Evolutionary conservation across 2,888 invertebrate genomes (phyloP).

Genomic region (Exephanes ischioxanthus): DNA sequence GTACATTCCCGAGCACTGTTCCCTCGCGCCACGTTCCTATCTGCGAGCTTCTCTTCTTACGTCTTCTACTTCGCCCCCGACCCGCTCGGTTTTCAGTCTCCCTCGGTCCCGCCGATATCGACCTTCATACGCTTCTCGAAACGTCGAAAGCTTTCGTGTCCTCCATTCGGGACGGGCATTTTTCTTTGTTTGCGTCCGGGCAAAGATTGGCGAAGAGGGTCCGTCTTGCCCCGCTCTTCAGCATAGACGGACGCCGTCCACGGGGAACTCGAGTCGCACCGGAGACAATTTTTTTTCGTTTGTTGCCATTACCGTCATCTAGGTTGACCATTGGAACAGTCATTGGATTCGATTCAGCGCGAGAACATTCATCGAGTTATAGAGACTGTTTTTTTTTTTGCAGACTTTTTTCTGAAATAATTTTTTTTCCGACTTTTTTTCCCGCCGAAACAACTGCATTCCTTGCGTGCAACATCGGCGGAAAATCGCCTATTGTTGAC

Average conservation of each 20-base stretch:
- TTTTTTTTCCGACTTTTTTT: too few species aligned
- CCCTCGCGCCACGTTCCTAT: constrained; percentile 45
- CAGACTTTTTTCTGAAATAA: too few species aligned
- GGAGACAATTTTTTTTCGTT: background rate
- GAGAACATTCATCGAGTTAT: too few species aligned
- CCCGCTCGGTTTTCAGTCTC: background rate
- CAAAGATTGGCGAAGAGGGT: background rate
- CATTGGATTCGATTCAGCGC: too few species aligned
- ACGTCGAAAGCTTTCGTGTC: too few species aligned
- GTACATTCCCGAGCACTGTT: constrained; percentile 44
- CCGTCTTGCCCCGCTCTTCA: background rate
- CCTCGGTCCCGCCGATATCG: background rate
- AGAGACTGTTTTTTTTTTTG: too few species aligned
- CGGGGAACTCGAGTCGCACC: background rate
- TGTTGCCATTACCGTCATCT: background rate
- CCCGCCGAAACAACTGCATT: too few species aligned
- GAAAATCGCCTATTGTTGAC: too few species aligned
- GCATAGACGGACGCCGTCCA: background rate
- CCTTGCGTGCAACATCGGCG: too few species aligned
- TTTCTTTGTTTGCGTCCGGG: too few species aligned
- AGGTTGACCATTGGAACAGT: too few species aligned
- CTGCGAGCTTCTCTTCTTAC: constrained; percentile 36
- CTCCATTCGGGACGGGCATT: too few species aligned
- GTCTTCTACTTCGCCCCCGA: constrained; percentile 10
- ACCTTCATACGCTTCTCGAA: background rate